Evolutionary conservation across 2,888 invertebrate species (phyloP).

Genomic region (Kuschelorhynchus macadamiae): DNA sequence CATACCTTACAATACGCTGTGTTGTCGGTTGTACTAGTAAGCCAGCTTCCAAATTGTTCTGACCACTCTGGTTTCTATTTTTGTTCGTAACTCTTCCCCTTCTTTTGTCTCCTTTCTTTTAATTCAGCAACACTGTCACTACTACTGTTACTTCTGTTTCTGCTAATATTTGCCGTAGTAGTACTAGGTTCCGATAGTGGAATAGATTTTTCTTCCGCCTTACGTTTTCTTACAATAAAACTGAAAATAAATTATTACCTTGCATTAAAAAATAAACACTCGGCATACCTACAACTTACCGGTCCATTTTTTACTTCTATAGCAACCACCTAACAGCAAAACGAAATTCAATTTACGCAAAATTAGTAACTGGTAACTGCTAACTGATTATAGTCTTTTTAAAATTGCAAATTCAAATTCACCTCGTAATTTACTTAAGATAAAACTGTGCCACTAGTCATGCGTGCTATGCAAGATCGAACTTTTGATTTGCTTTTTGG

Average conservation of each 20-base stretch:
- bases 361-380: too few relatives aligned
- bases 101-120: neutral
- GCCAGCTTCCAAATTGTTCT: slow-evolving; percentile 7
- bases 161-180: slow-evolving; percentile 1
- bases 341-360: too few relatives aligned
- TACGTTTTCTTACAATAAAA: neutral
- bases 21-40: slow-evolving; percentile 6
- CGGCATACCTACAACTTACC: neutral
- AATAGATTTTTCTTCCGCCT: slow-evolving; percentile 2
- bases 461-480: too few relatives aligned
- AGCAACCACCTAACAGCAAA: too few relatives aligned
- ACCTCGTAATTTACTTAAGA: too few relatives aligned
- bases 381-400: too few relatives aligned
- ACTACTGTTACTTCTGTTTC: neutral
- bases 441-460: too few relatives aligned
- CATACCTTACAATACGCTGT: slow-evolving; percentile 4
- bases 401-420: too few relatives aligned
- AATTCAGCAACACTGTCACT: neutral
- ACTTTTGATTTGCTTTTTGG: too few relatives aligned
- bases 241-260: slow-evolving; percentile 1
- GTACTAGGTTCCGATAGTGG: neutral
- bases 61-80: slow-evolving; percentile 1
- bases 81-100: neutral
- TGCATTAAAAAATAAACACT: slow-evolving; percentile 6
- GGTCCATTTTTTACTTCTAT: slow-evolving; percentile 6